Evolutionary conservation across 2,797 vertebrate genomes (phyloP).

Genomic region (Pseudotriccus pelzelni): DNA sequence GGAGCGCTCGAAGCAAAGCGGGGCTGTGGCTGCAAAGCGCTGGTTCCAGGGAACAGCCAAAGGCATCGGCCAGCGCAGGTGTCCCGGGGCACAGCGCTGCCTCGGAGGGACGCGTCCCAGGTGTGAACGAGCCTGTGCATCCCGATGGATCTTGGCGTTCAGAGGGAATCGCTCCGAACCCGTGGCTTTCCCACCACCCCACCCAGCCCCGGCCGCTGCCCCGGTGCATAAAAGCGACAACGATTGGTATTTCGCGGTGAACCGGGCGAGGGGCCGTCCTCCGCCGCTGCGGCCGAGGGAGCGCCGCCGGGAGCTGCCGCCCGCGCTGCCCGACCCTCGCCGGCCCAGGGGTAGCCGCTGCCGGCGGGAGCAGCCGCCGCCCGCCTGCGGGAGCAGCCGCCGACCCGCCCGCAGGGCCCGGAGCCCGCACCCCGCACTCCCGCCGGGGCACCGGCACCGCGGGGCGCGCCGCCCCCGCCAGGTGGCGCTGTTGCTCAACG

Average conservation of each 20-base stretch:
- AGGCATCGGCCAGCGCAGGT: not conserved
- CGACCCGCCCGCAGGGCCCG: not conserved
- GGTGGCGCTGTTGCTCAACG: conserved; percentile 36
- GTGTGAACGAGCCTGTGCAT: too few species aligned
- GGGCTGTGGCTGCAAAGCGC: accelerated
- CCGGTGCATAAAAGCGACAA: not conserved
- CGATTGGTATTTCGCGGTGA: not conserved
- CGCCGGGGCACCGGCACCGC: not conserved
- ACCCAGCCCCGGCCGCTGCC: not conserved
- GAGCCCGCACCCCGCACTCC: too few species aligned
- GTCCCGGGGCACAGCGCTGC: not conserved
- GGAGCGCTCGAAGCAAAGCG: not conserved
- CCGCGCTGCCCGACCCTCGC: too few species aligned
- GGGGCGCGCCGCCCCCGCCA: not conserved
- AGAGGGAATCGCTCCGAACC: not conserved
- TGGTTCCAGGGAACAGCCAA: too few species aligned
- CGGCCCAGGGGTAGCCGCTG: not conserved
- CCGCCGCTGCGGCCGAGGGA: not conserved
- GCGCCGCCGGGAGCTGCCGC: not conserved
- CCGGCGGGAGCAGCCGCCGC: not conserved
- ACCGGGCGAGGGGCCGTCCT: too few species aligned
- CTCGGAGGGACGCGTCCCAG: not conserved
- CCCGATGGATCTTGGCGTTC: not conserved
- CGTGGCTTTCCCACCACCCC: not conserved
- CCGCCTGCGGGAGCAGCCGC: not conserved